phyloP scores from a whole-genome alignment of 1,140 invertebrate species.

The Drosophila orosa region DNA sequence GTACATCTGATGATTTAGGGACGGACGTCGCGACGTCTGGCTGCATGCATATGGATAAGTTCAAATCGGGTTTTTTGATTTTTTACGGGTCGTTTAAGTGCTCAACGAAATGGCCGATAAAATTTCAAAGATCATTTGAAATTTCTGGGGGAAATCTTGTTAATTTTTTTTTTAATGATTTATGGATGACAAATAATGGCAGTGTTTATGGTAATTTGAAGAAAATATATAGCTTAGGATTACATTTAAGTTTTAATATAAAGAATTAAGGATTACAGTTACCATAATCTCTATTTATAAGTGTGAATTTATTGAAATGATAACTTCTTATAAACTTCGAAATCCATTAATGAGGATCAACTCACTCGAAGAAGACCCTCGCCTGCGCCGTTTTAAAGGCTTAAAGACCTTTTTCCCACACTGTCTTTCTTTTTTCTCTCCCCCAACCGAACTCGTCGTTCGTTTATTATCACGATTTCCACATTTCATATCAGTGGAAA shows the following conservation, averaged over 20 bases:
- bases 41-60: constrained; percentile 42
- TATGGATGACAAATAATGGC: constrained; percentile 5
- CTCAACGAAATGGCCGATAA: constrained; percentile 40
- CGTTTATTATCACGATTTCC: constrained; percentile 66
- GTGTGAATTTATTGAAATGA: too few relatives aligned
- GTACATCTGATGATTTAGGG: constrained; percentile 34
- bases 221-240: background rate
- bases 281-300: too few relatives aligned
- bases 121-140: constrained; percentile 21
- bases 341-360: constrained; percentile 36
- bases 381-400: background rate
- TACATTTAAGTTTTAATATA: too few relatives aligned
- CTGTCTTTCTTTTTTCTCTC: constrained; percentile 20
- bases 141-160: constrained; percentile 26
- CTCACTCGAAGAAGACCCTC: constrained; percentile 12
- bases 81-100: constrained; percentile 43
- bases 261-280: too few relatives aligned
- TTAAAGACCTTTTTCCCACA: constrained; percentile 52
- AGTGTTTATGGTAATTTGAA: constrained; percentile 6
- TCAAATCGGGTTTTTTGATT: constrained; percentile 22
- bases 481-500: constrained; percentile 71
- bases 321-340: background rate
- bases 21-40: background rate
- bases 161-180: constrained; percentile 19
- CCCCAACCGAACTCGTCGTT: constrained; percentile 8